These are phyloP conservation scores for Sinopyrophorus schimmeli DNA, from an alignment of 2,888 invertebrate species.

Conservation along the genomic window DNA sequence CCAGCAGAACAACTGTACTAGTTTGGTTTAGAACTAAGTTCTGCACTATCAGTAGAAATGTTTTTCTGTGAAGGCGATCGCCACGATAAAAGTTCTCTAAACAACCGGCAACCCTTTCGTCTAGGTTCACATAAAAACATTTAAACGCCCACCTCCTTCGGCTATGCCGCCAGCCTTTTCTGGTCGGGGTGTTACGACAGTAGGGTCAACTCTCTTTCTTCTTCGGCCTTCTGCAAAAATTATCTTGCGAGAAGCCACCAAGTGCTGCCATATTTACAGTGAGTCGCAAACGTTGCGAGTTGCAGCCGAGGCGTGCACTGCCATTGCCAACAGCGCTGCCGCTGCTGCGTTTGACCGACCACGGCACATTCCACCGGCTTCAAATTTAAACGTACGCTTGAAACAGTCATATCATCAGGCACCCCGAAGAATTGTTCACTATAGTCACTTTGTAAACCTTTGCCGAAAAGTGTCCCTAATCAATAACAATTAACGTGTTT, in stretches of 20 bases:
- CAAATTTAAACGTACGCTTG: conserved; percentile 50
- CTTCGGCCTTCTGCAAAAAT: conserved; percentile 59
- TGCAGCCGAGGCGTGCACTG: conserved; percentile 51
- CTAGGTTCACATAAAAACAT: conserved; percentile 22
- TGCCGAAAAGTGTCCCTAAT: conserved; percentile 13
- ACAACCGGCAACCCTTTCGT: conserved; percentile 12
- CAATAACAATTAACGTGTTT: too few species aligned
- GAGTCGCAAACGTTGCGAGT: conserved; percentile 52
- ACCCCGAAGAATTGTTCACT: conserved; percentile 36
- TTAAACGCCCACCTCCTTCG: conserved; percentile 51
- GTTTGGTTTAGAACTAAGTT: neutral
- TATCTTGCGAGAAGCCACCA: conserved; percentile 56
- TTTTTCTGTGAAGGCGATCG: conserved; percentile 6
- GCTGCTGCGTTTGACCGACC: conserved; percentile 42
- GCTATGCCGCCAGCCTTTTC: conserved; percentile 52
- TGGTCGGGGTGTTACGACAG: conserved; percentile 52
- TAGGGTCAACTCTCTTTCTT: conserved; percentile 62
- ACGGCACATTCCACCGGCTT: conserved; percentile 55
- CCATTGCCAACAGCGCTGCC: conserved; percentile 41
- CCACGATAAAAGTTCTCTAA: conserved; percentile 11
- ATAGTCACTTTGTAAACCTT: conserved; percentile 25
- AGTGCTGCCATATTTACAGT: conserved; percentile 60
- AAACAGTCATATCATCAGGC: conserved; percentile 44
- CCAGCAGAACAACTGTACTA: conserved; percentile 1
- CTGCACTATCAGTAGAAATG: conserved; percentile 6